Percentiles rank a stretch among this genome's conserved stretches.
These are phyloP conservation scores for Choloepus didactylus DNA, from an alignment of 2,797 vertebrate genomes.

Conservation along the genomic window DNA sequence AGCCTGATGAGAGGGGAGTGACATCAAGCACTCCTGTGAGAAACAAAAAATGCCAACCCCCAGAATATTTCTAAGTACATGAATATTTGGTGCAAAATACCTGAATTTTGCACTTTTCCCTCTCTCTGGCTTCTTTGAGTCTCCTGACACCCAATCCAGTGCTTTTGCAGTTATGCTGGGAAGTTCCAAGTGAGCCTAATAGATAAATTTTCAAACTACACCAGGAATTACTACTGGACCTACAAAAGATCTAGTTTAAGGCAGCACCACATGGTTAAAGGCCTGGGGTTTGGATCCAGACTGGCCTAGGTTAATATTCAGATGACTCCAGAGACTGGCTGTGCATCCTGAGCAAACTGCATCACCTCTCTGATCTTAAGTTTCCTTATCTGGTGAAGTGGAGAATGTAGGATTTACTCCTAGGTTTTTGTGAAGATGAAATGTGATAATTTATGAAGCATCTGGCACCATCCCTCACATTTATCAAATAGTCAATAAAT, in stretches of 20 bases:
- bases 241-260: not conserved
- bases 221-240: not conserved
- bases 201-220: not conserved
- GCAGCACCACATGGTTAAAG: no score
- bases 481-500: not conserved
- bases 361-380: not conserved
- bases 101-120: no score
- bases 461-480: not conserved
- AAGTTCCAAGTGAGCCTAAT: not conserved
- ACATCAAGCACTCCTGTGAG: not conserved
- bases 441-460: not conserved
- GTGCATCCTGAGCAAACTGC: not conserved
- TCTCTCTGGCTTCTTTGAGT: not conserved
- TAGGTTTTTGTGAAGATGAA: not conserved
- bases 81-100: not conserved
- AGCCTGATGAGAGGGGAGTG: not conserved
- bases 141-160: not conserved
- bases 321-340: not conserved
- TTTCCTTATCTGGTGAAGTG: not conserved
- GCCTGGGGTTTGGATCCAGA: not conserved
- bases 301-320: not conserved
- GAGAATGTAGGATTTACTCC: not conserved
- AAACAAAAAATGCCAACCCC: not conserved
- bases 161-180: not conserved
- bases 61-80: rapidly evolving